These are phyloP conservation scores for Drosophila subquinaria DNA, from an alignment of 2,888 invertebrate genomes.

Conservation along the genomic window DNA sequence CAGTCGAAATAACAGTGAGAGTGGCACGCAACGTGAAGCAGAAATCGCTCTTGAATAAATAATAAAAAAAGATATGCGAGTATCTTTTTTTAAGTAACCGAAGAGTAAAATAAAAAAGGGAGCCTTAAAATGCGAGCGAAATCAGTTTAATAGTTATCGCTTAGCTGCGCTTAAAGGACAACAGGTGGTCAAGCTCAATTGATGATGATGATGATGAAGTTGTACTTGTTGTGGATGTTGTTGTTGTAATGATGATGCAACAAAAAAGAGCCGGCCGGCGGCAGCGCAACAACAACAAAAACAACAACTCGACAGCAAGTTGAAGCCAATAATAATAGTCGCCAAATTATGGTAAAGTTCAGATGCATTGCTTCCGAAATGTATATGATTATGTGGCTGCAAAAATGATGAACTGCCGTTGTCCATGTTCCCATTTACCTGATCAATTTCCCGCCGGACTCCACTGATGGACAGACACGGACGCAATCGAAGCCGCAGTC, in stretches of 20 bases:
- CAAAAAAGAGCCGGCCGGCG: constrained; percentile 48
- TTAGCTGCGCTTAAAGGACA: constrained; percentile 68
- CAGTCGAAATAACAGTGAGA: constrained; percentile 27
- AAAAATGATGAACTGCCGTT: constrained; percentile 70
- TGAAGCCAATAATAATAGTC: constrained; percentile 68
- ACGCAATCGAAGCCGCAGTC: constrained; percentile 1
- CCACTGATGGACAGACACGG: constrained; percentile 27
- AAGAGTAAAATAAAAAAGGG: constrained; percentile 24
- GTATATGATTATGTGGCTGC: constrained; percentile 74
- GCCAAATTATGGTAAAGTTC: constrained; percentile 76
- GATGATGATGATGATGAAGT: constrained; percentile 14
- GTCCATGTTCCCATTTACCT: constrained; percentile 56
- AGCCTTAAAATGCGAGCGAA: constrained; percentile 39
- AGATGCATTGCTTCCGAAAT: constrained; percentile 78
- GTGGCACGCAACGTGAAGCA: constrained; percentile 55
- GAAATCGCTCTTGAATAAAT: constrained; percentile 46
- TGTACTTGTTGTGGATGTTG: constrained; percentile 12
- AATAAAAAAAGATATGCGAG: constrained; percentile 18
- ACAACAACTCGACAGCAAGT: constrained; percentile 1
- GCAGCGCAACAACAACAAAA: not conserved
- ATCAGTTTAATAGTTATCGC: constrained; percentile 67
- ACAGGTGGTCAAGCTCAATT: constrained; percentile 65
- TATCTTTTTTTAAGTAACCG: not conserved
- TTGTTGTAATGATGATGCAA: constrained; percentile 52
- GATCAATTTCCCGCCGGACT: constrained; percentile 36